Evolutionary conservation across 2,888 invertebrate genomes (phyloP).

Genomic region (Heliconius cydno): DNA sequence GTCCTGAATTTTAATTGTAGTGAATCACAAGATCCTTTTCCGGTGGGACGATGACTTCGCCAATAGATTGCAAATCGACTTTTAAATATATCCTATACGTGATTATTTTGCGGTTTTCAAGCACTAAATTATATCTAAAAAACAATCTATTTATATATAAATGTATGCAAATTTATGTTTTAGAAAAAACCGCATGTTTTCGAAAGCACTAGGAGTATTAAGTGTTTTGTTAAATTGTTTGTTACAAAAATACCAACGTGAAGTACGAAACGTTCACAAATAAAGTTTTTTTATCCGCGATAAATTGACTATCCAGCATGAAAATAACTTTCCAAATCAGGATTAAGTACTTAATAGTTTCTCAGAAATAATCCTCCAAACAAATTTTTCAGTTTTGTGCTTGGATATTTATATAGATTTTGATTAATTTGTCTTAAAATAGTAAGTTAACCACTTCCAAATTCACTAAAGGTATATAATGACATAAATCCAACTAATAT

Average conservation of each 20-base stretch:
- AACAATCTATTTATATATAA: neutral
- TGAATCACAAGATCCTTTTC: slow-evolving; percentile 48
- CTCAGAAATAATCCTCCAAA: no score
- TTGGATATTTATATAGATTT: no score
- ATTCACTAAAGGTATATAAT: neutral
- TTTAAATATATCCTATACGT: slow-evolving; percentile 35
- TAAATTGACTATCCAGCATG: no score
- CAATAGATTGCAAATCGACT: slow-evolving; percentile 40
- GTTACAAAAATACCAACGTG: neutral
- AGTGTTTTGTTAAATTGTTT: neutral
- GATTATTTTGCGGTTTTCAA: neutral
- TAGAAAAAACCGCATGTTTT: neutral
- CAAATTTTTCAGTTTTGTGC: no score
- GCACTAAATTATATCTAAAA: neutral
- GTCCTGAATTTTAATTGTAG: slow-evolving; percentile 39
- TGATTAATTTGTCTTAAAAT: no score
- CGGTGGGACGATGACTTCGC: slow-evolving; percentile 42
- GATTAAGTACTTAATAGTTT: no score
- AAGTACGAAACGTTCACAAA: neutral
- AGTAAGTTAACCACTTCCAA: no score
- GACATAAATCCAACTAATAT: neutral
- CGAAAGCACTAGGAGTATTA: neutral
- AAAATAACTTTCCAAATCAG: no score
- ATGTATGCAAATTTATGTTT: neutral
- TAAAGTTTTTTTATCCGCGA: neutral